Percentiles rank a stretch among this genome's conserved stretches.
phyloP scores from a whole-genome alignment of 2,113 vertebrate species.

The Elephantulus edwardii region DNA sequence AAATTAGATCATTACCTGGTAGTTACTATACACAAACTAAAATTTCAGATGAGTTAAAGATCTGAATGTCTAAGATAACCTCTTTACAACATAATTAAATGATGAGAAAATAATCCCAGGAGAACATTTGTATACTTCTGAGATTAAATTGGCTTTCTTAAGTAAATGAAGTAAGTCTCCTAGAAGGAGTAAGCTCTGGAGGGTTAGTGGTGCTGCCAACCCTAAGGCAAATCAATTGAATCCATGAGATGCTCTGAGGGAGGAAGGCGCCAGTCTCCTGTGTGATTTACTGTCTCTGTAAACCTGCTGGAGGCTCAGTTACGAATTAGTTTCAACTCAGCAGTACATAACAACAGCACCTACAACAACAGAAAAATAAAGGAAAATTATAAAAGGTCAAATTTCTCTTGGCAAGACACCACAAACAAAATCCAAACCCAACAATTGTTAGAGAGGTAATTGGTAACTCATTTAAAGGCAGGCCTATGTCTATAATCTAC shows the following conservation, averaged over 20 bases:
- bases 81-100: neutral
- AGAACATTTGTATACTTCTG: neutral
- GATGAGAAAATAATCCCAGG: neutral
- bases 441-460: neutral
- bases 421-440: neutral
- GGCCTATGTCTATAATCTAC: neutral
- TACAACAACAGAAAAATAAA: neutral
- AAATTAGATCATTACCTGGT: constrained; percentile 5
- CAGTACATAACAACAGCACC: too few species aligned
- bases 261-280: too few species aligned
- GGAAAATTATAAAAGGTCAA: neutral
- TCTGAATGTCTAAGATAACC: neutral
- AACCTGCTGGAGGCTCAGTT: too few species aligned
- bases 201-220: too few species aligned
- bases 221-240: too few species aligned
- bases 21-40: neutral
- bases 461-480: neutral
- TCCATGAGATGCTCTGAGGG: too few species aligned
- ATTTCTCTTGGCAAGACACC: neutral
- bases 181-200: neutral
- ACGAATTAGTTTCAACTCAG: too few species aligned
- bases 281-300: too few species aligned
- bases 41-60: neutral
- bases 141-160: neutral
- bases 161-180: constrained; percentile 5